Evolutionary conservation across 2,113 vertebrate species (phyloP), one percentile per base, ranked within the genome.

Genomic region (Noturus placidus): DNA sequence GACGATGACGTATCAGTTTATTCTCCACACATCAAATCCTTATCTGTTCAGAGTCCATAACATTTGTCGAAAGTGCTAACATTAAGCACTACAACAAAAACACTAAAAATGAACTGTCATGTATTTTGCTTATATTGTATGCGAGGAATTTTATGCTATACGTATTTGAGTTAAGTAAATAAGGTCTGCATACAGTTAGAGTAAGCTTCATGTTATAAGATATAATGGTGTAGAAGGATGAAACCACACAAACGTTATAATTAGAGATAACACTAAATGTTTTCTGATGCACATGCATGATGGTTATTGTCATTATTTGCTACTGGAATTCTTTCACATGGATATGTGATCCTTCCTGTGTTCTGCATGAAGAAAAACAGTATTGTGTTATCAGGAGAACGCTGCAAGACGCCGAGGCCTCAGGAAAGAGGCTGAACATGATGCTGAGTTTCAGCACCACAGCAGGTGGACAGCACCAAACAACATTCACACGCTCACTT

Each of bases 391-490:
- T 56, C 22, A 56, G 7, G 17, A 79, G 52, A 81, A 35, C 1
- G 14, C 19, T 35, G 33, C 20, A 81, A 81, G 20, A 81, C 30
- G 30, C 19, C 14, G 3, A 52, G 70, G 14, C 77, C 27, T 38
- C 17, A 11, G 22, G 30, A 35, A 57, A 57, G 30, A 13, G 52
- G 6, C 19, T 10, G 22, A 59, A 63, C 25, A 20, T 10, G 15
- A 33, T 77, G 20, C 27, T 78, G 63, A 35, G 0, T 84, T 92
- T 92, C 87, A 91, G 92, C 30, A 91, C 91, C 86, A 86, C 0
- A 13, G 4, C 8, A 6, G 10, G 5, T 54, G 86, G 83, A 90
- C 79, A 90, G 89, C 79, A 59, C 83, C 78, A 30, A 27, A 67
- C 20, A 8, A 15, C 59, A 20, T 61, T 63, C 63, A 84, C 82